These are phyloP conservation scores for Blastobasis lacticolella DNA, from an alignment of 2,888 invertebrate species.

Conservation along the genomic window DNA sequence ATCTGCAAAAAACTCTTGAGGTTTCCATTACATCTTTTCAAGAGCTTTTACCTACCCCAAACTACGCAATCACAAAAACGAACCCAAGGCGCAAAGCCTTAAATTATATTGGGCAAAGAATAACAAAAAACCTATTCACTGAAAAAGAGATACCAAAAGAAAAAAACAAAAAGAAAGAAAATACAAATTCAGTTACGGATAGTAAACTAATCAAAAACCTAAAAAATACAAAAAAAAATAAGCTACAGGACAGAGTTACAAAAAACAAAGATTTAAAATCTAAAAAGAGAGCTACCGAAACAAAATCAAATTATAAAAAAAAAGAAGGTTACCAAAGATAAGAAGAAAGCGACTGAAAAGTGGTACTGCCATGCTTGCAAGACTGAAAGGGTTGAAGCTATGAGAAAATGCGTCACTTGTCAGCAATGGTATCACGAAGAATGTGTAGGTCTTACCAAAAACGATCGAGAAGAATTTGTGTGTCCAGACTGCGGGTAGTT, in stretches of 20 bases:
- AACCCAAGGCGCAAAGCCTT: slow-evolving; percentile 11
- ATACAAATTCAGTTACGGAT: background rate
- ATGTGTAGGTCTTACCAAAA: slow-evolving; percentile 8
- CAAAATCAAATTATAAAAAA: background rate
- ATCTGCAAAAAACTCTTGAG: background rate
- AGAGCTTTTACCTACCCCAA: slow-evolving; percentile 12
- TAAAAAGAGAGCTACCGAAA: background rate
- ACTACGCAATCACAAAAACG: slow-evolving; percentile 8
- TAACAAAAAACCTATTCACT: slow-evolving; percentile 11
- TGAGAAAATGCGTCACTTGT: slow-evolving; percentile 5
- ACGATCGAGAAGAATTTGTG: background rate
- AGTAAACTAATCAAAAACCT: background rate
- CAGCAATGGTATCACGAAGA: slow-evolving; percentile 9
- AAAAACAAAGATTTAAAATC: background rate
- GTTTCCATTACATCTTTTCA: slow-evolving; percentile 1
- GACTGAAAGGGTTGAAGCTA: slow-evolving; percentile 2
- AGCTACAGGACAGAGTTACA: background rate
- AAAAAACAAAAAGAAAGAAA: background rate
- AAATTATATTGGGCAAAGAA: slow-evolving; percentile 12
- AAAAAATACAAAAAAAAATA: background rate
- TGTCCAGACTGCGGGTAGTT: background rate
- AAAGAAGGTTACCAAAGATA: background rate
- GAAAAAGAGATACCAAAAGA: background rate
- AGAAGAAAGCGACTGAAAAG: background rate
- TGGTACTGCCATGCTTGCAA: slow-evolving; percentile 9